Evolutionary conservation across 2,113 vertebrate species (phyloP).

Genomic region (Cariama cristata): DNA sequence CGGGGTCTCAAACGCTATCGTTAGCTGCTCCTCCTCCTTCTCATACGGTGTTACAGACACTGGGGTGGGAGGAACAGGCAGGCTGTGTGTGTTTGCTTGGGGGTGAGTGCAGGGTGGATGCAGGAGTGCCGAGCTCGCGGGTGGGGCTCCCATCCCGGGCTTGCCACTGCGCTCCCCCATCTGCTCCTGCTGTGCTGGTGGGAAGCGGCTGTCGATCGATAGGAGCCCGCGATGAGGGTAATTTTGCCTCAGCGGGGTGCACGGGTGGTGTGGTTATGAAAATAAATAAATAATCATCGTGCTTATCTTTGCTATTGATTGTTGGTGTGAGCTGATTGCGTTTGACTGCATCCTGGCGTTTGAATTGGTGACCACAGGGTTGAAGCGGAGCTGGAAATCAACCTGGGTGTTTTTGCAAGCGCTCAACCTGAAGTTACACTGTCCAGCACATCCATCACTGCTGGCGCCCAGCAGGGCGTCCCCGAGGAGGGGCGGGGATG

Average conservation of each 20-base stretch:
- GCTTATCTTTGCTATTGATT: conserved; percentile 23
- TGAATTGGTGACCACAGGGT: neutral
- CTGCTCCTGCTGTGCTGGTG: neutral
- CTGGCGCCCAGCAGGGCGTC: accelerated
- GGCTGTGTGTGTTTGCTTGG: neutral
- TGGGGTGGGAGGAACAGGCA: conserved; percentile 7
- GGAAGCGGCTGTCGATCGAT: neutral
- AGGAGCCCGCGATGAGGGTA: conserved; percentile 2
- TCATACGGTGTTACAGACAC: neutral
- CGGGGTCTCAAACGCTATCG: accelerated
- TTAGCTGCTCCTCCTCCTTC: neutral
- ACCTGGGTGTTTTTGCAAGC: neutral
- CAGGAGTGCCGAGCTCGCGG: neutral
- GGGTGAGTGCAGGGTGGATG: neutral
- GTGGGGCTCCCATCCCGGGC: neutral
- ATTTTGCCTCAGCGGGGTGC: neutral
- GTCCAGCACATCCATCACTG: neutral
- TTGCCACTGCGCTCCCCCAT: neutral
- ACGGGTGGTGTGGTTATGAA: neutral
- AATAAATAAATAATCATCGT: conserved; percentile 20
- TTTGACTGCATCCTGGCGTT: conserved; percentile 4
- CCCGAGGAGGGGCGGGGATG: neutral
- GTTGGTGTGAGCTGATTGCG: conserved; percentile 25
- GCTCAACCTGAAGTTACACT: neutral
- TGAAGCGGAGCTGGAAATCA: neutral